A percentile compares a stretch with the other conserved stretches of the same genome.
Conservation (phyloP, 2,113 vertebrate species). For the Pelecanus crispus region DNA sequence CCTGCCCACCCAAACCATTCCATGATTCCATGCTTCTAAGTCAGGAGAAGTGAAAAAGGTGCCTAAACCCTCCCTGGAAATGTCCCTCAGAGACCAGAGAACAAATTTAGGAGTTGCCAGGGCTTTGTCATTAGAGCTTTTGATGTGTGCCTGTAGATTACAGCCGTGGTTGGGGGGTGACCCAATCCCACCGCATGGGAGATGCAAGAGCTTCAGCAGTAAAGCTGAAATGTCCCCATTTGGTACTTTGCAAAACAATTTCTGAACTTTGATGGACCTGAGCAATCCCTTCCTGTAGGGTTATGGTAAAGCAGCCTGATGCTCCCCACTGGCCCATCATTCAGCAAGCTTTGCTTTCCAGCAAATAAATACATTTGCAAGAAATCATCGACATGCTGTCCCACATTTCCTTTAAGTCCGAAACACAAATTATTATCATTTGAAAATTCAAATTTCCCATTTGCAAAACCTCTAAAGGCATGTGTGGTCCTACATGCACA, state of each 20-base stretch:
- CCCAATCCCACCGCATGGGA: rapidly evolving
- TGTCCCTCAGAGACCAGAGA: rapidly evolving
- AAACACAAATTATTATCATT: background rate
- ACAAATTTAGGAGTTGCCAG: background rate
- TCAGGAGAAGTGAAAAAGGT: too few relatives aligned
- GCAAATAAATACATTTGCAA: background rate
- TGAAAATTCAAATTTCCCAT: background rate
- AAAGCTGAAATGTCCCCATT: background rate
- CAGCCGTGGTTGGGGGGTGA: background rate
- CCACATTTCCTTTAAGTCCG: background rate
- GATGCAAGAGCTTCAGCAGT: background rate
- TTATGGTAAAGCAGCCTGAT: background rate
- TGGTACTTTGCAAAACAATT: background rate
- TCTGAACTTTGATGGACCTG: background rate
- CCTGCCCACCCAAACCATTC: too few relatives aligned
- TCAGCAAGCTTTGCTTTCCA: background rate
- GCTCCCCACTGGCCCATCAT: background rate
- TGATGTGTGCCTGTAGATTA: rapidly evolving
- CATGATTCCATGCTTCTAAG: too few relatives aligned
- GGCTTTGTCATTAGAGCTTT: background rate
- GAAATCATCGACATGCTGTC: background rate
- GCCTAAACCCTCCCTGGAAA: background rate
- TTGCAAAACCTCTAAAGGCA: background rate
- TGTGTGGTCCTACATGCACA: rapidly evolving
- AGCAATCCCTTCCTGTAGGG: background rate